Base-by-base conservation (phyloP, 2,888 invertebrate genomes). In the Hirtodrosophila histrioides region DNA sequence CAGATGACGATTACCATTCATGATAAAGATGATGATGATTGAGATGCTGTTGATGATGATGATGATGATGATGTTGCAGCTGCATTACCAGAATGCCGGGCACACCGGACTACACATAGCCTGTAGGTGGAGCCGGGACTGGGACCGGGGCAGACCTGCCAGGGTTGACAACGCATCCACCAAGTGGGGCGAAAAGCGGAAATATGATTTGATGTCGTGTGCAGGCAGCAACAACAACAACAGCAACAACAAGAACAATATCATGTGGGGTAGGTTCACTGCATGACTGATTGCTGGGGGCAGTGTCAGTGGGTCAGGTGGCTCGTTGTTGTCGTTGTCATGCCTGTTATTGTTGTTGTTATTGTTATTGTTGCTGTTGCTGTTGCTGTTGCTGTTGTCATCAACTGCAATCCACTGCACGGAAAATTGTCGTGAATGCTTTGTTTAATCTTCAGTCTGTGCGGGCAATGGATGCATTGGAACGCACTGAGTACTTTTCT, bases 1-100 rank as follows among this genome's bases (percentile, higher is more conserved):
- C 81, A 81, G 82, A 67, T 85, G 86, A 85, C 88, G 87, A 80
- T 86, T 76, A 77, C 54, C 77, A 65, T 57, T 44, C 54, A 55
- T 57, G 55, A 58, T 67, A 35, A 54, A 55, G 35, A 33, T 17
- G 43, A 67, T 73, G 45, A 51, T 41, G 54, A 44, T 51, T 43
- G 11, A n/a, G 44, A 46, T 61, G 48, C 45, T 37, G 39, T 11
- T 11, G 45, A 44, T 37, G 63, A 46, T 24, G 37, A 27, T n/a
- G n/a, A n/a, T n/a, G n/a, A 51, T 50, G 49, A 46, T 24, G 37
- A 27, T 44, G 27, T 9, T 61, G 73, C 58, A 65, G 31, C 9
- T 57, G 49, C 45, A 51, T 51, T 49, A 48, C 35, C 29, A 31
- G 36, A 54, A 62, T 51, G 51, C 50, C 58, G 41, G 60, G 56